phyloP scores from a whole-genome alignment of 2,888 invertebrate genomes.

The Amiota mariae region DNA sequence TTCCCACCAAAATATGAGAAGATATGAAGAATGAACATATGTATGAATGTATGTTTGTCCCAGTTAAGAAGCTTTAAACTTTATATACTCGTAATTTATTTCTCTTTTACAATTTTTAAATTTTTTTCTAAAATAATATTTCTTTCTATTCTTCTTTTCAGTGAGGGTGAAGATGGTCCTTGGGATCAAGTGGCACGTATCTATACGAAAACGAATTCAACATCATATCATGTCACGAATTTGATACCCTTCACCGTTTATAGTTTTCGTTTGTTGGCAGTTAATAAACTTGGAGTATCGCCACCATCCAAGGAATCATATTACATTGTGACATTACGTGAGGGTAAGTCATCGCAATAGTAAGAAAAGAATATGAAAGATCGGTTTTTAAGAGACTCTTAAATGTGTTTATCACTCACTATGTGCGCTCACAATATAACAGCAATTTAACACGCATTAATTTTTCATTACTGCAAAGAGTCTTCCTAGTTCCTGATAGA shows the following conservation, averaged over 20 bases:
- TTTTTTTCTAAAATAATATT: conserved; percentile 2
- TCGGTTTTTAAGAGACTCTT: too few relatives aligned
- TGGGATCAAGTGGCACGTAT: conserved; percentile 80
- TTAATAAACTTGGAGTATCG: conserved; percentile 82
- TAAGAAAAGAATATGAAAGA: too few relatives aligned
- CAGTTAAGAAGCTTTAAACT: too few relatives aligned
- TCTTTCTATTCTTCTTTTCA: conserved; percentile 62
- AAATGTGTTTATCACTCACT: too few relatives aligned
- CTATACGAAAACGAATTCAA: conserved; percentile 78
- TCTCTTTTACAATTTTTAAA: too few relatives aligned
- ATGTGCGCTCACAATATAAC: too few relatives aligned
- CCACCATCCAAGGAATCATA: conserved; percentile 81
- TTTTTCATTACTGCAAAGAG: conserved; percentile 50
- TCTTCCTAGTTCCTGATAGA: conserved; percentile 44
- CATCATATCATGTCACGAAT: conserved; percentile 79
- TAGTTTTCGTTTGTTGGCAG: conserved; percentile 82
- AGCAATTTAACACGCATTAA: conserved; percentile 59
- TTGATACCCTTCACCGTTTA: conserved; percentile 84
- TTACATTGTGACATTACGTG: conserved; percentile 83
- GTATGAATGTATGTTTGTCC: too few relatives aligned
- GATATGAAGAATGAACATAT: too few relatives aligned
- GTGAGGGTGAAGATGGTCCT: conserved; percentile 81
- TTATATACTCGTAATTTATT: too few relatives aligned
- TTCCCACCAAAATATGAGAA: too few relatives aligned
- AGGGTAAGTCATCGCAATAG: conserved; percentile 76